Percentiles rank a stretch among this genome's conserved stretches.
phyloP scores from a whole-genome alignment of 2,888 invertebrate genomes.

The Gastrophysa polygoni region DNA sequence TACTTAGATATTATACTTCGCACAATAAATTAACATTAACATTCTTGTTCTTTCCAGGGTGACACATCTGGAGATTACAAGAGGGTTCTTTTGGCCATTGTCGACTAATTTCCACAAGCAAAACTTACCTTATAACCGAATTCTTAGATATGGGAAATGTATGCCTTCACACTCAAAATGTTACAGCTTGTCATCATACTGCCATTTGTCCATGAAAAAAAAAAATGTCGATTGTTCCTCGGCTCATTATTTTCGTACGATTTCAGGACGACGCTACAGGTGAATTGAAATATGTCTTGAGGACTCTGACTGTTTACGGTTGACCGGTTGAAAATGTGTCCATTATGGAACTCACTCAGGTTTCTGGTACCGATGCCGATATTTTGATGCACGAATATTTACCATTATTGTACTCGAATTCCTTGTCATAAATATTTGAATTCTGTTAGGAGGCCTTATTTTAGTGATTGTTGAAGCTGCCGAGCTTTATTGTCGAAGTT shows the following conservation, averaged over 20 bases:
- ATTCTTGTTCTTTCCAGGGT: slow-evolving; percentile 69
- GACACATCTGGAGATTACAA: slow-evolving; percentile 95
- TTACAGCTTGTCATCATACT: slow-evolving; percentile 51
- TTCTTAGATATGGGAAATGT: slow-evolving; percentile 33
- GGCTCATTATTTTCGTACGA: slow-evolving; percentile 47
- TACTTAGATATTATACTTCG: slow-evolving; percentile 1
- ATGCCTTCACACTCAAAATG: slow-evolving; percentile 35
- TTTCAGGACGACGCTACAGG: slow-evolving; percentile 73
- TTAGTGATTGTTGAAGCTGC: slow-evolving; percentile 28
- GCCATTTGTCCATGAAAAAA: slow-evolving; percentile 40
- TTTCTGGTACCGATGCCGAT: slow-evolving; percentile 23
- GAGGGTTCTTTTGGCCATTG: slow-evolving; percentile 84
- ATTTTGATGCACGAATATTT: slow-evolving; percentile 12
- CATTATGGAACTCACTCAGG: slow-evolving; percentile 29
- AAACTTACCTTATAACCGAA: slow-evolving; percentile 43
- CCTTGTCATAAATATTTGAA: slow-evolving; percentile 29
- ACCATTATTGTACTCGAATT: slow-evolving; percentile 1
- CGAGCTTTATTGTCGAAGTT: slow-evolving; percentile 38
- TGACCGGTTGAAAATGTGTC: slow-evolving; percentile 34
- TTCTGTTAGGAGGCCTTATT: slow-evolving; percentile 48
- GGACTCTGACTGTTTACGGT: slow-evolving; percentile 60
- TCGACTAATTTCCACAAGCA: slow-evolving; percentile 61
- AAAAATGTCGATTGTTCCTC: slow-evolving; percentile 13
- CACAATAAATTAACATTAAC: slow-evolving; percentile 40
- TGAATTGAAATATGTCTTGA: slow-evolving; percentile 70